Base-by-base conservation (phyloP, 2,797 vertebrate genomes). In the Lepus townsendii region DNA sequence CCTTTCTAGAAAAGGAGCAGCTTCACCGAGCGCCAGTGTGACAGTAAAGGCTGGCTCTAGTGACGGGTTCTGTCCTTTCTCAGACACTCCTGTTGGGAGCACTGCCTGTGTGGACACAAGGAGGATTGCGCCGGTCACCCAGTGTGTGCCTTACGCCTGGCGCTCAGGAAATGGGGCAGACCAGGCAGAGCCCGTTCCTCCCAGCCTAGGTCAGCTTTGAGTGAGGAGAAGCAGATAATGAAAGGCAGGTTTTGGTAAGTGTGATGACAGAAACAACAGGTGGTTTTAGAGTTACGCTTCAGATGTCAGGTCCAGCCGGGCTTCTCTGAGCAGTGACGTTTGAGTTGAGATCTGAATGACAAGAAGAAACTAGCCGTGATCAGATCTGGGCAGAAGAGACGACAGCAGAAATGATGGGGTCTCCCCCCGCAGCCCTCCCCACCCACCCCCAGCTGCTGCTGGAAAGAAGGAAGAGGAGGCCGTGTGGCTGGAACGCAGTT, bases 1-100 rank as follows among this genome's bases (percentile, higher is more conserved):
- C 17, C 66, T 71, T 71, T 93, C 83, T 86, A 62, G 63, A 57
- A 95, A 95, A 76, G 83, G 91, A 91, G 54, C 88, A 93, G 69
- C 62, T 50, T 73, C 10, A 52, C 38, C 86, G 32, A 82, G 32
- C 5, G 42, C 19, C 71, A 52, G 71, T 63, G 13, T 72, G 24
- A 30, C 75, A 62, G 19, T 91, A 35, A 42, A 83, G 62, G 30
- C 47, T 90, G 69, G 26, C 42, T 73, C 54, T 75, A 69, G 65
- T 86, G 38, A 76, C 27, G 38, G 47, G n/a, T 63, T 77, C 47
- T 78, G 8, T 38, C 22, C 50, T 62, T 91, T 83, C 32, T 60
- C 83, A 1, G 91, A 73, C 14, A 73, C 2, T 24, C 10, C 3
- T 52, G 26, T 11, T 62, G 12, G 69, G 75, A 83, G 87, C 83